phyloP scores from a whole-genome alignment of 2,797 vertebrate species.

The Naso thynnoides region DNA sequence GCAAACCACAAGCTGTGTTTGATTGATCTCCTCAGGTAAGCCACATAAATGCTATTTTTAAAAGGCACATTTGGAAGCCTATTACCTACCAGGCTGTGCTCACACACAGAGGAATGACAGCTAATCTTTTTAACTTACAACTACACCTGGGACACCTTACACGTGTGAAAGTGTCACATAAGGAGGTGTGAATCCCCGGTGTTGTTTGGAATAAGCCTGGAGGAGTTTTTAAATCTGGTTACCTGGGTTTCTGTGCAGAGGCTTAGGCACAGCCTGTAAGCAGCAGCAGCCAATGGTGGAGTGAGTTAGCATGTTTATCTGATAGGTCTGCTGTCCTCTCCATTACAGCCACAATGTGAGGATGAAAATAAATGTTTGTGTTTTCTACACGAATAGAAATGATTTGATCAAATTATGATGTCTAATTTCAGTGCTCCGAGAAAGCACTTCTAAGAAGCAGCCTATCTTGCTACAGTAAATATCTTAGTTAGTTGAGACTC shows the following conservation, averaged over 20 bases:
- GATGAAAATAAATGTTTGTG: neutral
- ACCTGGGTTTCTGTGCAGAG: constrained; percentile 33
- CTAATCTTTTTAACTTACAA: no score
- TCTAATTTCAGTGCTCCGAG: constrained; percentile 1
- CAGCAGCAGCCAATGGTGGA: constrained; percentile 14
- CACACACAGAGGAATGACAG: no score
- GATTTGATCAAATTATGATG: neutral
- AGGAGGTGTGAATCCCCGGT: constrained; percentile 40
- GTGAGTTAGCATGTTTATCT: constrained; percentile 27
- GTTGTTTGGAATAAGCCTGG: constrained; percentile 42
- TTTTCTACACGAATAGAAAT: constrained; percentile 2
- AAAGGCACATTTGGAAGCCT: constrained; percentile 27
- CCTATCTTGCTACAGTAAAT: constrained; percentile 5
- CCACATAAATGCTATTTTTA: constrained; percentile 39
- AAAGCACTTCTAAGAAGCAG: constrained; percentile 2
- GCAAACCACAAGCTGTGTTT: constrained; percentile 15
- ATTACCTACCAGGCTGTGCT: neutral
- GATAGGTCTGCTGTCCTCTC: constrained; percentile 18
- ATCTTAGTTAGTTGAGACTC: constrained; percentile 1
- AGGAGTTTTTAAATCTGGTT: constrained; percentile 43
- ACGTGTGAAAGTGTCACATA: constrained; percentile 42
- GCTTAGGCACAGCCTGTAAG: constrained; percentile 24
- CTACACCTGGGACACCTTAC: constrained; percentile 27
- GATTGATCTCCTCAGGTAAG: constrained; percentile 25
- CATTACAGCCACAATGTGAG: constrained; percentile 2